A percentile compares a stretch with the other conserved stretches of the same genome.
Conservation (phyloP, 2,113 vertebrate species). For the Burhinus oedicnemus region DNA sequence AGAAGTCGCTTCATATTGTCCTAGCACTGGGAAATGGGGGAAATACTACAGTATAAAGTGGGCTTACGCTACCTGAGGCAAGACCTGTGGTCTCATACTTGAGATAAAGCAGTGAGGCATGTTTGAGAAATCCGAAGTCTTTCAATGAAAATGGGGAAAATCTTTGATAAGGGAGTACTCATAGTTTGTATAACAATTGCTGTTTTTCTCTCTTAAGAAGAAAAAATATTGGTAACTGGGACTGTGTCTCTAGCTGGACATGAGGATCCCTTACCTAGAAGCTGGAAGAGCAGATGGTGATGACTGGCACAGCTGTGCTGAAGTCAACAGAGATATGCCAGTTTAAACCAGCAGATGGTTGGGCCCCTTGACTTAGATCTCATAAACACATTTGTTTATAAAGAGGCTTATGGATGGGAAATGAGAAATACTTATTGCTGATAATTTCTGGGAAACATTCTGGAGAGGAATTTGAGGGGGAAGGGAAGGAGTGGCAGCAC, state of each 20-base stretch:
- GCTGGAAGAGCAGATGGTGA: not conserved
- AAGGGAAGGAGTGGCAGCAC: slow-evolving; percentile 37
- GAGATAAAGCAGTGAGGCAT: not conserved
- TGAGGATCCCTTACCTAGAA: not conserved
- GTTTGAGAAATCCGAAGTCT: not conserved
- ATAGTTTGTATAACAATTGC: not conserved
- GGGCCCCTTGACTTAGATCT: not conserved
- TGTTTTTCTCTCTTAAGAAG: not conserved
- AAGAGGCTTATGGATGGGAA: slow-evolving; percentile 61
- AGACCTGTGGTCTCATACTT: not conserved
- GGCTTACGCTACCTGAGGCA: not conserved
- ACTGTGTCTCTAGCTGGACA: not conserved
- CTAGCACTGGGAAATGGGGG: not conserved
- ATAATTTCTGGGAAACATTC: slow-evolving; percentile 61
- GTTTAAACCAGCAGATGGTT: slow-evolving; percentile 19
- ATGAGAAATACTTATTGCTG: slow-evolving; percentile 53
- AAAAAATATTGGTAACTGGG: not conserved
- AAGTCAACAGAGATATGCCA: not conserved
- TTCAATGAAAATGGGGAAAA: not conserved
- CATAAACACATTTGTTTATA: slow-evolving; percentile 53
- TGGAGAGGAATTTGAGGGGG: slow-evolving; percentile 55
- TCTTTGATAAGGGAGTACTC: not conserved
- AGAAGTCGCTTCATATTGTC: not conserved
- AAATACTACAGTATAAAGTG: not conserved
- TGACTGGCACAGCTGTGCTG: not conserved